These are phyloP conservation scores for Phallusia fumigata DNA, from an alignment of 23 tunicate genomes.

Conservation along the genomic window DNA sequence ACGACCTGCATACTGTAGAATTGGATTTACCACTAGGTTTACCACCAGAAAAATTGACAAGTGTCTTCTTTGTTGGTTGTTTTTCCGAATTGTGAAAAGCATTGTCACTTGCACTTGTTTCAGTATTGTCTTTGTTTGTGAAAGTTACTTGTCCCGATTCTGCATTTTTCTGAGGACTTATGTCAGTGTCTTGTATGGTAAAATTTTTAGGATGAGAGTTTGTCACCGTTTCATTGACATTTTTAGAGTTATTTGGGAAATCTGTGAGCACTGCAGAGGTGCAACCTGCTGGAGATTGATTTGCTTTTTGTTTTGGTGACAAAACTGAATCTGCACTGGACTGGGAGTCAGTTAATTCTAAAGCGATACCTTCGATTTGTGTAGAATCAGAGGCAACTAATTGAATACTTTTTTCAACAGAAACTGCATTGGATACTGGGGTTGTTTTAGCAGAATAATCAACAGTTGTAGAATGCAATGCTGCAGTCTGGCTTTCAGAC, in stretches of 20 bases:
- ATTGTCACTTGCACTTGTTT: too few relatives aligned
- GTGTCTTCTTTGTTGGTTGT: background rate
- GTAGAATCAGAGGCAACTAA: background rate
- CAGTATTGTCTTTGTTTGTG: background rate
- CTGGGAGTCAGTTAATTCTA: constrained; percentile 26
- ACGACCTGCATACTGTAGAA: background rate
- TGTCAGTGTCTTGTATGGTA: background rate
- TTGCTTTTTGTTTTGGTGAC: background rate
- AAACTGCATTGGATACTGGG: background rate
- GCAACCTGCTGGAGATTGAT: background rate
- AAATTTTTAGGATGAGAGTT: background rate
- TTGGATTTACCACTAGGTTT: background rate
- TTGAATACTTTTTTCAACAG: background rate
- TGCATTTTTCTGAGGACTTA: background rate
- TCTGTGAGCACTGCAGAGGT: background rate
- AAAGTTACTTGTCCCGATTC: background rate
- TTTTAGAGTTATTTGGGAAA: background rate
- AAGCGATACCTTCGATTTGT: background rate
- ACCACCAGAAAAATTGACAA: background rate
- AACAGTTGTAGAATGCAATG: background rate
- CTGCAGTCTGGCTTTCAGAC: background rate
- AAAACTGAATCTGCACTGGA: constrained; percentile 16
- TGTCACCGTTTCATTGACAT: background rate
- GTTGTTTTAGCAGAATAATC: background rate
- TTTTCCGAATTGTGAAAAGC: too few relatives aligned